Percentiles rank a stretch among this genome's conserved stretches.
phyloP scores from a whole-genome alignment of 2,797 vertebrate species.

The Alauda arvensis region DNA sequence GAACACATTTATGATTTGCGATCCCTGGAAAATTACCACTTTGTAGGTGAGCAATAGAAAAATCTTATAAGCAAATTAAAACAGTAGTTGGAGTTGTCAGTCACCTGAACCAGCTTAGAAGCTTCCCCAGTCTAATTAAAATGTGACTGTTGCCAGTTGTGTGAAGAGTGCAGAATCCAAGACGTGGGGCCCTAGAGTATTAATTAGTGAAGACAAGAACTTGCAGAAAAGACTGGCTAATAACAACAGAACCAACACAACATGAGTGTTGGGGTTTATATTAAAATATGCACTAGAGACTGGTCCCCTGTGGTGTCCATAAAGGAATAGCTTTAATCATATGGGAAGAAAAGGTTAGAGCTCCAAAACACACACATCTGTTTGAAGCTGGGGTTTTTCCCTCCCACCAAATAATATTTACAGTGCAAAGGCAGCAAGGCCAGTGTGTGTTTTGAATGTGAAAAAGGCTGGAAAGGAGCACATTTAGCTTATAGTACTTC shows the following conservation, averaged over 20 bases:
- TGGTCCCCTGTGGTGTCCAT: constrained; percentile 82
- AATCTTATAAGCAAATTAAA: constrained; percentile 84
- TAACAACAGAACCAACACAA: constrained; percentile 87
- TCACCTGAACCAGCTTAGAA: constrained; percentile 75
- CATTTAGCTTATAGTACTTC: constrained; percentile 57
- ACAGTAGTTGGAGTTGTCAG: constrained; percentile 80
- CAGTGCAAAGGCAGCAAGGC: constrained; percentile 77
- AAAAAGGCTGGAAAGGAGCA: constrained; percentile 66
- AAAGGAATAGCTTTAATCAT: constrained; percentile 86
- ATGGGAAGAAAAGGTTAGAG: constrained; percentile 84
- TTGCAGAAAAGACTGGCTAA: constrained; percentile 84
- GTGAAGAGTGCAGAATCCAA: constrained; percentile 81
- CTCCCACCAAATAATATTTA: constrained; percentile 82
- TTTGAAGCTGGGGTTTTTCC: constrained; percentile 75
- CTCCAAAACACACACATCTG: constrained; percentile 83
- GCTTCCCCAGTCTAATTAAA: constrained; percentile 82
- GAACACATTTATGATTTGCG: constrained; percentile 98
- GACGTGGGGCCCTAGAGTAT: constrained; percentile 83
- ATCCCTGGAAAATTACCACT: constrained; percentile 98
- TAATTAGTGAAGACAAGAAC: constrained; percentile 86
- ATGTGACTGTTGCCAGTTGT: constrained; percentile 82
- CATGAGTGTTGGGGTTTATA: constrained; percentile 82
- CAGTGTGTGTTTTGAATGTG: constrained; percentile 80
- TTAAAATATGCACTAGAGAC: constrained; percentile 84
- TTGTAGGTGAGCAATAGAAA: constrained; percentile 89